These are phyloP conservation scores for Schizothorax lantsangensis DNA, from an alignment of 2,797 vertebrate species.

Conservation along the genomic window DNA sequence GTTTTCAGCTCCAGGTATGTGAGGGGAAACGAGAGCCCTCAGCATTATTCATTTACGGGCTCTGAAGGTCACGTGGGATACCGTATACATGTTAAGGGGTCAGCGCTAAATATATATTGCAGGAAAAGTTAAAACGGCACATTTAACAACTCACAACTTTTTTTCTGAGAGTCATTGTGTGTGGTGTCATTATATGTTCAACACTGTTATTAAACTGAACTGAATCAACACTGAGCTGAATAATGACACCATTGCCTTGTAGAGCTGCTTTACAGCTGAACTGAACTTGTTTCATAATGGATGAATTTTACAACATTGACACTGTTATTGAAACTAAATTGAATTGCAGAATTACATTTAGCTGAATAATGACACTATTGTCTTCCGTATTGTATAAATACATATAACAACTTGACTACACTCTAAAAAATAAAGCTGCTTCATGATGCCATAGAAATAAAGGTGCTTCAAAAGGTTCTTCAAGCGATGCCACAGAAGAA, in stretches of 20 bases:
- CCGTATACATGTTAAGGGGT: not conserved
- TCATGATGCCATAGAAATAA: too few species aligned
- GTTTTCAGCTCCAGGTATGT: conserved; percentile 37
- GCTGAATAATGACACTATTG: not conserved
- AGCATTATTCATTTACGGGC: conserved; percentile 29
- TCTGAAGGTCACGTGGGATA: conserved; percentile 56
- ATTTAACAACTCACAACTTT: not conserved
- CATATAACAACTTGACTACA: not conserved
- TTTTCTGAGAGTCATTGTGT: not conserved
- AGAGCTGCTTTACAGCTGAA: not conserved
- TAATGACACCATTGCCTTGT: not conserved
- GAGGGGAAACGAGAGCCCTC: not conserved
- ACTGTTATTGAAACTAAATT: not conserved
- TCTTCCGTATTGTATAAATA: not conserved
- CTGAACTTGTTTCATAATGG: not conserved
- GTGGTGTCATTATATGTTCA: not conserved
- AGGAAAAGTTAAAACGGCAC: not conserved
- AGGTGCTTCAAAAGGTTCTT: too few species aligned
- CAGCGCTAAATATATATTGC: not conserved
- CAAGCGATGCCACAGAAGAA: too few species aligned
- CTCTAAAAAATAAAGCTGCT: too few species aligned
- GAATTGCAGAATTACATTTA: not conserved
- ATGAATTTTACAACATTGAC: not conserved
- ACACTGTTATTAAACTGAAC: not conserved
- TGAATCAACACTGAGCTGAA: not conserved